Evolutionary conservation across 2,797 vertebrate species (phyloP), one percentile per base, ranked within the genome.

Genomic region (Neosalanx taihuensis): DNA sequence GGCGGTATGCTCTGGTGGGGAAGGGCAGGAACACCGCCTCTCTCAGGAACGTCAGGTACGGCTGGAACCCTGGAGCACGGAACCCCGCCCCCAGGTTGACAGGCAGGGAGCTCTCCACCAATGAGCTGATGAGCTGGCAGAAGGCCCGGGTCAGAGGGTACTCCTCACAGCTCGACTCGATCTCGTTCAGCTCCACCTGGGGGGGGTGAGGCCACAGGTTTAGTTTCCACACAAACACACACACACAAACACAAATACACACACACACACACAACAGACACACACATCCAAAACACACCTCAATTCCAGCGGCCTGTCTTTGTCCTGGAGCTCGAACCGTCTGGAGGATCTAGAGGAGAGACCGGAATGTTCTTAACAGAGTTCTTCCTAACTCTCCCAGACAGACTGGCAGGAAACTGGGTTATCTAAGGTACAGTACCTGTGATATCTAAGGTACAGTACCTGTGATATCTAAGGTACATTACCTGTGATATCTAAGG

Each of bases 141-240:
- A 99, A 99, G 68, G 91, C 92, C 1, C 94, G 92, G 0, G 97
- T 97, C 88, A 99, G 88, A 0, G 97, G 97, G 75, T 97, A 99
- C 76, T 99, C 98, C 84, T 99, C 98, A 75, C 94, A 95, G 65
- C 96, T 94, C 0, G 96, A 99, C 90, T 99, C 97, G 3, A 99
- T 97, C 88, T 99, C 97, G 68, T 97, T 98, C 82, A 99, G 83
- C 88, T 99, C 97, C 84, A 99, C 94, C 98, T 99, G 76, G 68
- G 17, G 66, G 62, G 0, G 41, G 13, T 46, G 13, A 46, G 41
- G 41, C 41, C 41, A 46, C 1, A 9, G 41, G 41, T 12, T 46
- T 13, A 12, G 41, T 46, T 46, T 13, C 2, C 0, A 20, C 63
- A 30, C 20, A 63, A 0, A 15, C 3, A 57, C 30, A 71, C 33